Evolutionary conservation across 2,797 vertebrate genomes (phyloP).

Genomic region (Lagocephalus sceleratus): DNA sequence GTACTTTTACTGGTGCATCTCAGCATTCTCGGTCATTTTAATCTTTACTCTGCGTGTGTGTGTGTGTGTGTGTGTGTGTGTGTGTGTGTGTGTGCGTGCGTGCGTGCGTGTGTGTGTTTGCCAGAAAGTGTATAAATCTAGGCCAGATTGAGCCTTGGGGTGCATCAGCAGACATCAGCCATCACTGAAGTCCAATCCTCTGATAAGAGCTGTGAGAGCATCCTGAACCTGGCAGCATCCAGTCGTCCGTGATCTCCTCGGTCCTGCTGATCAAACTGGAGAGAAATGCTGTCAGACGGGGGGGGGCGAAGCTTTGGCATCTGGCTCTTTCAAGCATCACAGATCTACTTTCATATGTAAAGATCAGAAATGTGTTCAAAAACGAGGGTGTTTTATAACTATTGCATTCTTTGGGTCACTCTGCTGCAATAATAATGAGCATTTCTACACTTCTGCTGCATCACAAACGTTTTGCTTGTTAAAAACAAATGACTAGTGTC

Average conservation of each 20-base stretch:
- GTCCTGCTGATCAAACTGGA: conserved; percentile 36
- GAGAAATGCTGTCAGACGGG: conserved; percentile 25
- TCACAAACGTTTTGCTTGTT: too few relatives aligned
- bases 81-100: background rate
- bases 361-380: background rate
- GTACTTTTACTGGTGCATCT: too few relatives aligned
- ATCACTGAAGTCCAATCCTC: conserved; percentile 45
- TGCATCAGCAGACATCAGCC: conserved; percentile 46
- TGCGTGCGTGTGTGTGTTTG: background rate
- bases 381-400: too few relatives aligned
- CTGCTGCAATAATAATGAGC: too few relatives aligned
- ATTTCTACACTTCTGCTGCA: too few relatives aligned
- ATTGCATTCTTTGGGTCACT: too few relatives aligned
- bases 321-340: conserved; percentile 6
- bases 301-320: conserved; percentile 2
- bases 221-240: conserved; percentile 42
- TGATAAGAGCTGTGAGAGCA: conserved; percentile 43
- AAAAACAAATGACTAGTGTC: too few relatives aligned
- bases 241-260: conserved; percentile 23
- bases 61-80: background rate
- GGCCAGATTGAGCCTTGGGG: conserved; percentile 57
- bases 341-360: conserved; percentile 18
- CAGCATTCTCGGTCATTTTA: too few relatives aligned
- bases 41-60: background rate
- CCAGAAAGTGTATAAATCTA: conserved; percentile 48